Conservation (phyloP, 2,797 vertebrate species). For the Kryptolebias ocellatus region DNA sequence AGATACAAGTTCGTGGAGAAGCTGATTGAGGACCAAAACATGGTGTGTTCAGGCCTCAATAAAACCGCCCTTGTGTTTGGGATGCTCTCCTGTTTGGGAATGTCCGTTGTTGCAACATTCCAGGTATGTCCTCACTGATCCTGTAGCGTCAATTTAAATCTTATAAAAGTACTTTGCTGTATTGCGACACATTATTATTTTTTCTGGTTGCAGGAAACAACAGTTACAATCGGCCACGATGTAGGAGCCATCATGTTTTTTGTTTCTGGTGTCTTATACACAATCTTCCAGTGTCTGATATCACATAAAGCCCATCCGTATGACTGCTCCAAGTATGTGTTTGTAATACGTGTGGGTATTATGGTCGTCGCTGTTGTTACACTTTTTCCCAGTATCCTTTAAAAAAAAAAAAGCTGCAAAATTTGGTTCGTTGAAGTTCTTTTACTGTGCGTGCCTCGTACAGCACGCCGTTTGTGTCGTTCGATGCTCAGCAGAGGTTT, state of each 20-base stretch:
- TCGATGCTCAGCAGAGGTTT: not conserved
- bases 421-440: not conserved
- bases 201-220: constrained; percentile 83
- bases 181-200: not conserved
- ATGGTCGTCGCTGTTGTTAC: constrained; percentile 78
- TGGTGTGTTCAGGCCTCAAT: constrained; percentile 76
- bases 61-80: constrained; percentile 78
- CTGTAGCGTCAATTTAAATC: not conserved
- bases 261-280: constrained; percentile 82
- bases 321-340: constrained; percentile 77
- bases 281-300: constrained; percentile 84
- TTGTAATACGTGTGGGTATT: constrained; percentile 75
- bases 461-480: not conserved
- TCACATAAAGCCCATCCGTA: constrained; percentile 80
- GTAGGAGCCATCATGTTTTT: constrained; percentile 90
- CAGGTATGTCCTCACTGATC: constrained; percentile 81
- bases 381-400: constrained; percentile 94
- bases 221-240: constrained; percentile 83
- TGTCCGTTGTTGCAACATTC: constrained; percentile 93
- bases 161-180: not conserved
- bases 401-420: not conserved
- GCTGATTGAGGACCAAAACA: constrained; percentile 71
- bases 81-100: constrained; percentile 86
- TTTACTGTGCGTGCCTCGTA: not conserved
- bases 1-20: constrained; percentile 90